Base-by-base conservation (phyloP, 2,888 invertebrate species). In the Dioctria rufipes region DNA sequence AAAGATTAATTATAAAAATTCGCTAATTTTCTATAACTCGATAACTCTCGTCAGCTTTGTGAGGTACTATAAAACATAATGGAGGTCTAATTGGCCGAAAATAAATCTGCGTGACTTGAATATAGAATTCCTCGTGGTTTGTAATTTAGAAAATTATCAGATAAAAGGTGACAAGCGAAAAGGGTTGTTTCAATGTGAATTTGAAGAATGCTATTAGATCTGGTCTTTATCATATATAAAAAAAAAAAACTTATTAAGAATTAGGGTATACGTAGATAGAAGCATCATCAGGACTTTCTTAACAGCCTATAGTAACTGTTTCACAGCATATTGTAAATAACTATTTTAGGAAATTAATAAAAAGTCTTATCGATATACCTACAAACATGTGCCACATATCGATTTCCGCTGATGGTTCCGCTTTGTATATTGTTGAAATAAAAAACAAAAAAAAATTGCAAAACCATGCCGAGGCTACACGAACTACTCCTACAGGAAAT, bases 21-120 rank as follows among this genome's bases (percentile, higher is more conserved):
- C 49, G 69, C 51, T 51, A 51, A 69, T 51, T 69, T n/a, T 25
- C 51, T 11, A 69, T 69, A 54, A 69, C 69, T 69, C n/a, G 69
- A 69, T 69, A 69, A 69, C n/a, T 51, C 69, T 69, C 9, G 49
- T 46, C 25, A 25, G 25, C 1, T 25, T 25, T 25, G 25, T 25
- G 25, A 25, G 25, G 25, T 25, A 25, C 25, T 25, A 25, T 25
- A 25, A 25, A 25, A 25, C 25, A 25, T 25, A 25, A 25, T 25
- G 25, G 25, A 25, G 25, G 25, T 25, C 67, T 67, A 67, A 67
- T 69, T 46, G 69, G 5, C 54, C 49, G 9, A 69, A 69, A 69
- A 49, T 51, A 51, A 51, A 25, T 69, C 69, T 39, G 69, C 69
- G 69, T 69, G 69, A 69, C 69, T 54, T 13, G 25, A 2, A 25